Evolutionary conservation across 2,797 vertebrate species (phyloP), one percentile per base, ranked within the genome.

Genomic region (Steatocranus sp.): DNA sequence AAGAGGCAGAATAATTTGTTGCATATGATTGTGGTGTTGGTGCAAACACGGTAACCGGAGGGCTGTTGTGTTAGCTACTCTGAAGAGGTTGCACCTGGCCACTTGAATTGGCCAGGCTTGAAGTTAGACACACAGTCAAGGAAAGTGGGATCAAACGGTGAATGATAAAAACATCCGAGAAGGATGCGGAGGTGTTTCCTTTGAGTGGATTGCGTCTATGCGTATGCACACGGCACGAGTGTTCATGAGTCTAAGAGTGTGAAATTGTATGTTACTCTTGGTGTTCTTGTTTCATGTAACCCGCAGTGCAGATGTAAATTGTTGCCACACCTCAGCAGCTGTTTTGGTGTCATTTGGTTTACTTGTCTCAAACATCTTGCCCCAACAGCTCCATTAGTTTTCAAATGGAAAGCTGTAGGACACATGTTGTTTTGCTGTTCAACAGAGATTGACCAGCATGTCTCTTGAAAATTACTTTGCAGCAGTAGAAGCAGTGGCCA

Each of bases 31-130:
- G 81, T 77, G 41, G 36, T 48, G 63, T 48, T 85, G 81, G 82
- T 75, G 82, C 76, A 58, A 81, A 86, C 73, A 80, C 58, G 36
- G 79, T 78, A 80, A 83, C 88, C 82, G 75, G 75, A 91, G 82
- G 77, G 79, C 81, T 81, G 80, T 86, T 86, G 84, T 88, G 83
- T 86, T 89, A 82, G 89, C 51, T 15, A 2, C 74, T 78, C 63
- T 88, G 79, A 89, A 93, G 89, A 92, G 89, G 82, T 79, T 87
- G 80, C 93, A 94, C 86, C 90, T 95, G 93, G 91, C 87, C 88
- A 86, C 86, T 94, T 87, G 86, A 92, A 81, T 75, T 80, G 85
- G 68, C 70, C 34, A 15, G 32, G 76, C 78, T 87, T 5, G 36
- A 90, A 79, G 81, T 63, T 41, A 77, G 76, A 82, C 78, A 78